Conservation (phyloP, 2,113 vertebrate species). For the Malurus elegans region DNA sequence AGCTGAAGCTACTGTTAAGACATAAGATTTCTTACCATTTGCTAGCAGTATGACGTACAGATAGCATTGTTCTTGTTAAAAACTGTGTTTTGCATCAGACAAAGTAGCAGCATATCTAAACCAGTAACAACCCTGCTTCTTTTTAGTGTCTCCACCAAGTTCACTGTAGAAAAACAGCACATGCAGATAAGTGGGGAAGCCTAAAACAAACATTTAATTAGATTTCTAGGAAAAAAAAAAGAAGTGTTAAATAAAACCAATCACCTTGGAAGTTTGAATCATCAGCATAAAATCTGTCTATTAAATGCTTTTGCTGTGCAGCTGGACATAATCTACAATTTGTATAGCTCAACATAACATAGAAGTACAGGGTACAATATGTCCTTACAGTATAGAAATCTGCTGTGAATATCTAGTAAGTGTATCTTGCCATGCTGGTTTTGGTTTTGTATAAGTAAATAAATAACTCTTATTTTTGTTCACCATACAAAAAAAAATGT, state of each 20-base stretch:
- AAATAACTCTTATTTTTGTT: background rate
- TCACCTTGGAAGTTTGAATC: background rate
- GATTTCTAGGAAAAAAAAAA: background rate
- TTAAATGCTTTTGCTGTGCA: background rate
- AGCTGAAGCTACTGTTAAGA: background rate
- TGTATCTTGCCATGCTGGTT: background rate
- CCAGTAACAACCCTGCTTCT: background rate
- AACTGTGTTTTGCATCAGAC: background rate
- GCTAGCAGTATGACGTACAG: background rate
- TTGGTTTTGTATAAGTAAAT: background rate
- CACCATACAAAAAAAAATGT: too few species aligned
- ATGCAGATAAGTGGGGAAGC: fast-evolving
- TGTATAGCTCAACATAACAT: background rate
- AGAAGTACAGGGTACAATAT: background rate
- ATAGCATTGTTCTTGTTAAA: background rate
- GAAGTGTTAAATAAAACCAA: background rate
- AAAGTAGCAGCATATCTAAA: background rate
- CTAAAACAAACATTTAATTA: background rate
- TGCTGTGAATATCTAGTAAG: background rate
- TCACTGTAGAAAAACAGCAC: background rate
- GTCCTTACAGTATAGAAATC: background rate
- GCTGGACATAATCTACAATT: background rate
- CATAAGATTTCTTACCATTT: background rate
- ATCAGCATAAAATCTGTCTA: background rate
- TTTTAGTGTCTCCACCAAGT: background rate